A percentile compares a stretch with the other conserved stretches of the same genome.
phyloP scores from a whole-genome alignment of 2,797 vertebrate genomes.

The Meriones psammophilus region DNA sequence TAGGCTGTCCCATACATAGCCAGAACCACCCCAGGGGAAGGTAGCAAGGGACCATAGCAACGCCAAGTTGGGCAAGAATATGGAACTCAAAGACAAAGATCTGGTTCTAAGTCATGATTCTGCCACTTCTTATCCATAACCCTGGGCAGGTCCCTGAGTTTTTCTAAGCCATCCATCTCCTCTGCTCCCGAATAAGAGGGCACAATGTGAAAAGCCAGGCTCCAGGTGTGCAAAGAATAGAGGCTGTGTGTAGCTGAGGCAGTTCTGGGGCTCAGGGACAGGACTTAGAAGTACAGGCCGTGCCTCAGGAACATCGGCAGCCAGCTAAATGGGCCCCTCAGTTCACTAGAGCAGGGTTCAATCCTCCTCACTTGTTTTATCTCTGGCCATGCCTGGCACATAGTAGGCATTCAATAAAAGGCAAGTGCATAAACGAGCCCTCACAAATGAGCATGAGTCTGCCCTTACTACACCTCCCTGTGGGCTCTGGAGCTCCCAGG shows the following conservation, averaged over 20 bases:
- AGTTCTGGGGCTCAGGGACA: fast-evolving
- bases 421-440: not conserved
- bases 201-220: not conserved
- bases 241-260: not conserved
- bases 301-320: not conserved
- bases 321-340: not conserved
- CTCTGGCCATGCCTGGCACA: not conserved
- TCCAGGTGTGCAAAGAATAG: not conserved
- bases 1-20: not conserved
- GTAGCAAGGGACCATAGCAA: not conserved
- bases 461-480: not conserved
- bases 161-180: not conserved
- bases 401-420: not conserved
- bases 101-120: not conserved
- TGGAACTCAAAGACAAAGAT: not conserved
- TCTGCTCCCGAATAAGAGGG: not conserved
- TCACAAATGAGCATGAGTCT: not conserved
- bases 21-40: not conserved
- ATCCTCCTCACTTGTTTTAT: not conserved
- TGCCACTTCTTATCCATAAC: not conserved
- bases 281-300: not conserved
- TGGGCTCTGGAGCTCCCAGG: too few species aligned
- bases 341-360: not conserved
- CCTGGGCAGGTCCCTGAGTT: not conserved
- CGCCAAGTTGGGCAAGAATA: not conserved